Base-by-base conservation (phyloP, 2,888 invertebrate genomes). In the Chrysolina haemoptera region DNA sequence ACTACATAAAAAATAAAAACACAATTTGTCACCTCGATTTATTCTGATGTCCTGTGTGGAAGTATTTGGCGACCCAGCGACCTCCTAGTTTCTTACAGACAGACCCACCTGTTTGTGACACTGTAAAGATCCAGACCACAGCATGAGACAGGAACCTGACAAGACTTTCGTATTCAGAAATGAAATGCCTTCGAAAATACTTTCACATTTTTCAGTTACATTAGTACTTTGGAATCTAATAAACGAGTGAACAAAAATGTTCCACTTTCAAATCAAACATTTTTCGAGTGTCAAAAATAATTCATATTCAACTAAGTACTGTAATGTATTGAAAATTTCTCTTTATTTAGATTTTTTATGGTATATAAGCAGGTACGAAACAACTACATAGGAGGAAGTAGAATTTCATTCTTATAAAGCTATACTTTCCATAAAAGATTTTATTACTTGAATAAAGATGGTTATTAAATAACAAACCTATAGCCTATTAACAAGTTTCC, bases 111-210 rank as follows among this genome's bases (percentile, higher is more conserved):
- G 81, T 82, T 85, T 82, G 79, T 81, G 83, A 84, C 74, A 76
- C 85, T 85, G 85, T 79, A 85, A 85, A 85, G 83, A 84, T 83
- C 84, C 85, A 82, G 80, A 84, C 80, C 75, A 82, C 79, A 81
- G 78, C 82, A 82, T 81, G 76, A 81, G 79, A 74, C 68, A 53
- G 67, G 67, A 67, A 67, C 55, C 55, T 53, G 66, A 71, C 55
- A 70, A 55, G 72, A 62, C 66, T 67, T 46, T 67, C 41, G 12
- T 40, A 53, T 53, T 67, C 18, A 53, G n/a, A 50, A 53, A 40
- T 53, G 41, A 40, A 50, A 50, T 66, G 69, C 65, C 70, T 75
- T 53, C 27, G 62, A 67, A 73, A 69, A 53, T 50, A 62, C 59
- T 59, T 48, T n/a, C 53, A 55, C 62, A 68, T 22, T 46, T 69